A percentile compares a stretch with the other conserved stretches of the same genome.
phyloP scores from a whole-genome alignment of 2,888 invertebrate species.

The Piscicola geometra region DNA sequence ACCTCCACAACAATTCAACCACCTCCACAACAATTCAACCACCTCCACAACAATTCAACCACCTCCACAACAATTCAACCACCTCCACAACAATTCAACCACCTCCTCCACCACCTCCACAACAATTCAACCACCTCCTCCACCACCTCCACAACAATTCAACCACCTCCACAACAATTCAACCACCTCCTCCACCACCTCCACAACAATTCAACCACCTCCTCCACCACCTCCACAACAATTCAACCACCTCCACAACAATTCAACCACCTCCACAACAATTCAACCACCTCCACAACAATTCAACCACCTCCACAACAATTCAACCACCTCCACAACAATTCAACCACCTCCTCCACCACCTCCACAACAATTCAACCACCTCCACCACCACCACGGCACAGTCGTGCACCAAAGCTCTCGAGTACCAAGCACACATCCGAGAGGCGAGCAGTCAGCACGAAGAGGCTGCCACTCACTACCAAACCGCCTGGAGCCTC shows the following conservation, averaged over 20 bases:
- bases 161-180: no score
- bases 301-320: no score
- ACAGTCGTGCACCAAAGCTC: conserved; percentile 79
- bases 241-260: background rate
- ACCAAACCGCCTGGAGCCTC: conserved; percentile 79
- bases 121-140: no score
- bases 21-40: no score
- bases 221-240: no score
- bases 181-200: no score
- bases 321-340: background rate
- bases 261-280: background rate
- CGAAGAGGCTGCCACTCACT: conserved; percentile 75
- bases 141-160: no score
- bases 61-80: background rate
- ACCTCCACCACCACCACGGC: no score
- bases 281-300: no score
- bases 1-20: no score
- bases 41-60: background rate
- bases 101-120: no score
- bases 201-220: no score
- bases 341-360: background rate
- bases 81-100: background rate
- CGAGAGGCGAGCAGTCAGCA: conserved; percentile 88
- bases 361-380: background rate
- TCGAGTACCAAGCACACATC: conserved; percentile 78